Base-by-base conservation (phyloP, 2,113 vertebrate genomes). In the Gnathonemus echidnorhynchus region DNA sequence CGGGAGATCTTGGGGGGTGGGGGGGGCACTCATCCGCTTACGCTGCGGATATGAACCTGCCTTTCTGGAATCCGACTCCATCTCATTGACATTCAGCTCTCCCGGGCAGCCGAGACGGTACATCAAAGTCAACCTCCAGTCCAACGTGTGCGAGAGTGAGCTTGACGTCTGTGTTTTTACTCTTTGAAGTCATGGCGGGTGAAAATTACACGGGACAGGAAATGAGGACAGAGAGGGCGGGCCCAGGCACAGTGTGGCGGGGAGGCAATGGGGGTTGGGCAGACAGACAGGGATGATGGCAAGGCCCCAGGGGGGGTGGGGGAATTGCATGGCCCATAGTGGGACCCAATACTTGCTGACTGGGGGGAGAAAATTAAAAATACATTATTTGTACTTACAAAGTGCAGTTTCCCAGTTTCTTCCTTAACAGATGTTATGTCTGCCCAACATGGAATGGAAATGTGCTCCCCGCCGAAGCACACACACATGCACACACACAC, bases 311-410 rank as follows among this genome's bases (percentile, higher is more conserved):
- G 13, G 24, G 39, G 56, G 89, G 27, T 45, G 24, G 13, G 52
- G 74, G 27, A 50, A 53, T 56, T 62, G 80, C 21, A 21, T 53
- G 45, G 52, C 24, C 77, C 56, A 52, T 80, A 46, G 80, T 52
- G 52, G 24, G 7, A 27, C 39, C 53, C 50, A 15, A 45, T 56
- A 80, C 80, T 89, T 89, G 52, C 50, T 89, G 70, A 89, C 88
- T 83, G 88, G 31, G 88, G 52, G 88, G 21, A 50, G 31, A 56
- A n/a, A 31, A 86, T n/a, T 13, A 45, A 17, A 42, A 50, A 84
- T 39, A 84, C 50, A 85, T 89, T 53, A 27, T 42, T 45, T 83
- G 53, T 50, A 89, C 74, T 35, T 89, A n/a, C 49, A 56, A 66
- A 50, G 46, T 74, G 66, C 27, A 74, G 66, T 35, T 27, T 74